A percentile compares a stretch with the other conserved stretches of the same genome.
Conservation (phyloP, 2,113 vertebrate species). For the Sphaerodactylus townsendi region DNA sequence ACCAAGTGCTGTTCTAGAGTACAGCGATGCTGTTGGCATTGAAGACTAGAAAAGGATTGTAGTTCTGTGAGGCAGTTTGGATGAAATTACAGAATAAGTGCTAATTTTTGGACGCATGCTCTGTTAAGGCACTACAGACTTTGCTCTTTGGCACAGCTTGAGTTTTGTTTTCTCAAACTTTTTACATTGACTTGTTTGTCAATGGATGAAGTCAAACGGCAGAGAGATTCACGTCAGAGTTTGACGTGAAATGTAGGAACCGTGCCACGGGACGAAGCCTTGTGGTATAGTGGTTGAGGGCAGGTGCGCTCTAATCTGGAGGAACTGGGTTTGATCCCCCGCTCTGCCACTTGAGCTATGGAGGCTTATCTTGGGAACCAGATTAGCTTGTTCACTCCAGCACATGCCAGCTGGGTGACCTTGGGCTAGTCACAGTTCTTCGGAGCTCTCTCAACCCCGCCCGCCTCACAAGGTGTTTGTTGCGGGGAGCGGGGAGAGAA, state of each 20-base stretch:
- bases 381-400: no score
- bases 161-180: slow-evolving; percentile 51
- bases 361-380: no score
- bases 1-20: slow-evolving; percentile 21
- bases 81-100: slow-evolving; percentile 42
- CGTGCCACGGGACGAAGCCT: neutral
- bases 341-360: no score
- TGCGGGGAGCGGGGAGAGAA: no score
- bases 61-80: slow-evolving; percentile 39
- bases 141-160: slow-evolving; percentile 47
- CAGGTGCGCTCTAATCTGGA: no score
- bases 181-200: slow-evolving; percentile 24
- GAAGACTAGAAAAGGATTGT: slow-evolving; percentile 31
- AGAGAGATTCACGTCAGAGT: slow-evolving; percentile 6
- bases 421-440: no score
- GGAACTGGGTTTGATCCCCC: no score
- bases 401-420: no score
- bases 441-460: no score
- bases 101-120: slow-evolving; percentile 39
- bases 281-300: no score
- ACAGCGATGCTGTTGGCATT: slow-evolving; percentile 13
- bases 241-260: neutral
- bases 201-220: slow-evolving; percentile 37
- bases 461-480: no score
- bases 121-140: slow-evolving; percentile 27